Percentiles rank a stretch among this genome's conserved stretches.
Evolutionary conservation across 2,113 vertebrate species (phyloP).

Genomic region (Tyrannus savana): DNA sequence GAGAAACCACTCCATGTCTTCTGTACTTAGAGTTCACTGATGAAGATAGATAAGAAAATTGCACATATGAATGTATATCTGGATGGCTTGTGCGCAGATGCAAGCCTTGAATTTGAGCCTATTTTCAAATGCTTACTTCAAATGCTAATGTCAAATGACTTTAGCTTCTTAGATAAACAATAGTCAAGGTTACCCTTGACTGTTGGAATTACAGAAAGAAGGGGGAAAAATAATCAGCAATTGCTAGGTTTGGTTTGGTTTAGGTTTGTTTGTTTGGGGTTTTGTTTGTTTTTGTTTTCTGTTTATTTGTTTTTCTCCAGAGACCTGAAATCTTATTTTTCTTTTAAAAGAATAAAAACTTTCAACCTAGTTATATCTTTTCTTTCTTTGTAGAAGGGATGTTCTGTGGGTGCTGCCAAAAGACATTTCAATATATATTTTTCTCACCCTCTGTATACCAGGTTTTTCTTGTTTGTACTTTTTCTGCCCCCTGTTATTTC

Average conservation of each 20-base stretch:
- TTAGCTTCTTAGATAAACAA: background rate
- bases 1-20: background rate
- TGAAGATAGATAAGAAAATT: background rate
- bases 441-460: accelerated
- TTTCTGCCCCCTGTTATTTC: background rate
- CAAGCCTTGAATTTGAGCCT: background rate
- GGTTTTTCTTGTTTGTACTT: background rate
- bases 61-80: background rate
- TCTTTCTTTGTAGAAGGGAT: background rate
- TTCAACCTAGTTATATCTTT: background rate
- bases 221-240: background rate
- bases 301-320: background rate
- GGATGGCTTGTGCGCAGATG: background rate
- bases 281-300: background rate
- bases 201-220: background rate
- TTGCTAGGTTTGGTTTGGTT: background rate
- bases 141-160: background rate
- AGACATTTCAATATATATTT: background rate
- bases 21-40: background rate
- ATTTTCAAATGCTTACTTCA: background rate
- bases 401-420: background rate
- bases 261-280: background rate
- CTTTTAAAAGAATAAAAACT: background rate
- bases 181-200: background rate
- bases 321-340: background rate